Percentiles rank a stretch among this genome's conserved stretches.
These are phyloP conservation scores for Caenorhabditis imperialis DNA, from an alignment of 2,888 invertebrate species.

Conservation along the genomic window DNA sequence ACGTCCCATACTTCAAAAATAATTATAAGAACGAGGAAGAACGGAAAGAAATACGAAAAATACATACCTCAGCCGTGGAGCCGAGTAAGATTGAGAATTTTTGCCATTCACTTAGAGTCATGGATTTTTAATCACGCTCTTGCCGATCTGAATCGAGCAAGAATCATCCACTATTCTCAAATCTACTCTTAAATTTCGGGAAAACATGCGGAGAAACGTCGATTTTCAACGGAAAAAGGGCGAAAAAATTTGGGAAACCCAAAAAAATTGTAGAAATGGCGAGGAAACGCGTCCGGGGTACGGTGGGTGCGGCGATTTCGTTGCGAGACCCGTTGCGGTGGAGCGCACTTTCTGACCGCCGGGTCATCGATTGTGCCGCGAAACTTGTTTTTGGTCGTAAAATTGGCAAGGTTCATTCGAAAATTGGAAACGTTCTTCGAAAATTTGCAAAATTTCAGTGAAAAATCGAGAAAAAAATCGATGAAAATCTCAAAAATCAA, in stretches of 20 bases:
- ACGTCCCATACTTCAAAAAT: slow-evolving; percentile 68
- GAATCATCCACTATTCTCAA: slow-evolving; percentile 62
- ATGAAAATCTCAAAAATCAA: too few relatives aligned
- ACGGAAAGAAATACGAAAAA: slow-evolving; percentile 28
- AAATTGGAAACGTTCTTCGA: too few relatives aligned
- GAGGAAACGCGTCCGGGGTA: background rate
- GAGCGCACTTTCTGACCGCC: slow-evolving; percentile 31
- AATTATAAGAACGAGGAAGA: slow-evolving; percentile 2
- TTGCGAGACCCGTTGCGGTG: slow-evolving; percentile 40
- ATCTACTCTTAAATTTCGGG: slow-evolving; percentile 45
- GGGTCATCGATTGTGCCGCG: too few relatives aligned
- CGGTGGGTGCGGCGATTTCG: slow-evolving; percentile 26
- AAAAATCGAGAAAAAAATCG: background rate
- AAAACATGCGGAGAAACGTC: slow-evolving; percentile 25
- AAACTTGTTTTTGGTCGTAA: slow-evolving; percentile 1
- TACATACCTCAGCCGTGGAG: slow-evolving; percentile 57
- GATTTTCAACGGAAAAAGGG: slow-evolving; percentile 26
- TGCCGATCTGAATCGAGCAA: slow-evolving; percentile 24
- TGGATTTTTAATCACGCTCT: slow-evolving; percentile 55
- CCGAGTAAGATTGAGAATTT: slow-evolving; percentile 62
- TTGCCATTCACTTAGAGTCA: slow-evolving; percentile 50
- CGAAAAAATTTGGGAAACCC: slow-evolving; percentile 46
- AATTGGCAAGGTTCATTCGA: background rate
- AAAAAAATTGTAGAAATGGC: slow-evolving; percentile 23
- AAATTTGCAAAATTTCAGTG: background rate